Evolutionary conservation across 1,140 invertebrate species (phyloP), one percentile per base, ranked within the genome.

Genomic region (Bombus impatiens): DNA sequence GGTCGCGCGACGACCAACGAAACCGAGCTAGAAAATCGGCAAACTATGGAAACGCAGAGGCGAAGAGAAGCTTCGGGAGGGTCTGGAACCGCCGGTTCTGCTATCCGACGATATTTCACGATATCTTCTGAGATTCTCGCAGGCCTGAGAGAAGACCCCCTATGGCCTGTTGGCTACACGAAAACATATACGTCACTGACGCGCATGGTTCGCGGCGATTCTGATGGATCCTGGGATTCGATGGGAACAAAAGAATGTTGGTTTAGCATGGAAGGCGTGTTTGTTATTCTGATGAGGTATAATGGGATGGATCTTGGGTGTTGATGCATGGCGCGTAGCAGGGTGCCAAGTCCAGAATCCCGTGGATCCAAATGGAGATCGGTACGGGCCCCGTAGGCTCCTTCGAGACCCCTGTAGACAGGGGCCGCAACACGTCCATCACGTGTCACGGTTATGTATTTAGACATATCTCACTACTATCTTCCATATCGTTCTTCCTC

Each of bases 201-300:
- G 86, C 77, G 86, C 77, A 84, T 71, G 86, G 78, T 86, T 87
- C 85, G 81, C 85, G 88, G 87, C 91, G 93, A 94, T 94, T 93
- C 93, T 94, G 93, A 95, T 94, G 94, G 94, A 95, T 94, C 93
- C 92, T 47, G 87, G 88, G 87, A 91, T 92, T 93, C 82, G 89
- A 92, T 81, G 87, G 85, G 88, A 93, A 94, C 92, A 95, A 93
- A 94, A 92, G 93, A 95, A 94, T 94, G 94, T 94, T 95, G 92
- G 94, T 95, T 94, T 94, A 94, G 91, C 88, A 86, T 89, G 82
- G 87, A 88, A 92, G 93, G 92, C 91, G 92, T 94, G 94, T 95
- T 94, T 95, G 94, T 95, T 94, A 94, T 94, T 94, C 94, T 93
- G 94, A 94, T 94, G 93, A 94, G 93, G 87, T 94, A 94, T 94